Conservation (phyloP, 2,113 vertebrate genomes). For the mouse (Mus musculus) region DNA sequence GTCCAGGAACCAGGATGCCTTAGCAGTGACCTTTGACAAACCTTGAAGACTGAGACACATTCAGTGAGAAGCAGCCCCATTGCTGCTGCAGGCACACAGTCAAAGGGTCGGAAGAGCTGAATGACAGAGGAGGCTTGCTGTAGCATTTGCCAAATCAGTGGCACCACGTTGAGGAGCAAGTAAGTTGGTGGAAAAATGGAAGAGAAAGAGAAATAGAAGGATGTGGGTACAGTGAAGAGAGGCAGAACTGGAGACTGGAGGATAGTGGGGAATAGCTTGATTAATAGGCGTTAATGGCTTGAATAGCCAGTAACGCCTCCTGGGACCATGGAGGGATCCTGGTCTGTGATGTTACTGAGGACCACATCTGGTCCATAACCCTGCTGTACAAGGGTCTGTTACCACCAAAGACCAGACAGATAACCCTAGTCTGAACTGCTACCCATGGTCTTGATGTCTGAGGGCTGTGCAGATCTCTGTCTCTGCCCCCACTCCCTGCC, state of each 20-base stretch:
- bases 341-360: not conserved
- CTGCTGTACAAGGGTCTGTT: not conserved
- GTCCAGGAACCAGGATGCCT: not conserved
- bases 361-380: not conserved
- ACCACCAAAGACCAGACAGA: not conserved
- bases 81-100: fast-evolving
- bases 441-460: not conserved
- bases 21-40: not conserved
- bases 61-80: not conserved
- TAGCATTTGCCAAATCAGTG: not conserved
- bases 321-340: not conserved
- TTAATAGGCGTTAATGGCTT: no score
- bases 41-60: not conserved
- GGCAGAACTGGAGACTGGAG: not conserved
- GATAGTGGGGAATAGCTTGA: not conserved
- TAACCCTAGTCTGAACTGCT: not conserved
- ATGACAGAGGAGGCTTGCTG: not conserved
- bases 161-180: not conserved
- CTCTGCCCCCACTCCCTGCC: no score
- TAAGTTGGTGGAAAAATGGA: not conserved
- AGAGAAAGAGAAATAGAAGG: not conserved
- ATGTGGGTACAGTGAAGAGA: not conserved
- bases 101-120: not conserved
- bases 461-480: not conserved
- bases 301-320: not conserved